Base-by-base conservation (phyloP, 2,797 vertebrate species). In the Sus cebifrons region DNA sequence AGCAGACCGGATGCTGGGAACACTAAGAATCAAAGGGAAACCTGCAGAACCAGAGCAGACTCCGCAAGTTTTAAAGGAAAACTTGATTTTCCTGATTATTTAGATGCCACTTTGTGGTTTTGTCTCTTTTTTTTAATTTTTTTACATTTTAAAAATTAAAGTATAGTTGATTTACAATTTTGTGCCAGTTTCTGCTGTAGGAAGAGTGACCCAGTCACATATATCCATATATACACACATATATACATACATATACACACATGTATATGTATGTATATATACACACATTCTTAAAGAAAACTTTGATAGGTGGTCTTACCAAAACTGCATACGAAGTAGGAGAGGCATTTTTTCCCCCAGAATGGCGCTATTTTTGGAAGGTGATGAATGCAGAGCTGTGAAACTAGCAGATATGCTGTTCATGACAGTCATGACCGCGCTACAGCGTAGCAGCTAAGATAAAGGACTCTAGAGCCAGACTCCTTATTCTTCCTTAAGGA, bases 21-120 rank as follows among this genome's bases (percentile, higher is more conserved):
- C 25, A 62, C n/a, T 25, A 21, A 68, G 67, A 90, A 89, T 52
- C 29, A 62, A 68, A 73, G 23, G 29, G n/a, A 91, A 83, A 79
- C 36, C 54, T 82, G 49, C 88, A 68, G 75, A 96, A 78, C 13
- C 36, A 40, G n/a, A 86, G 44, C n/a, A 93, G 54, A 74, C 20
- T 56, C 27, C 67, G 36, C 27, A 83, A 91, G 16, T 52, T 93
- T 58, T 73, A 73, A 54, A 90, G 52, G 54, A 90, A 25, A 49
- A 49, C 44, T 1, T 49, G 5, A 6, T 49, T 49, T 49, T 49
- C 44, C 44, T 49, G 44, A 49, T 49, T 49, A 49, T 49, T 49
- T 49, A 49, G 44, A 49, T 49, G 9, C 44, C 44, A 49, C 44
- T 49, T 49, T 49, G 44, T 49, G 44, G 44, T 49, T 49, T 49